Percentiles rank a stretch among this genome's conserved stretches.
Conservation (phyloP, 2,113 vertebrate genomes). For the Ancistrus triradiatus region DNA sequence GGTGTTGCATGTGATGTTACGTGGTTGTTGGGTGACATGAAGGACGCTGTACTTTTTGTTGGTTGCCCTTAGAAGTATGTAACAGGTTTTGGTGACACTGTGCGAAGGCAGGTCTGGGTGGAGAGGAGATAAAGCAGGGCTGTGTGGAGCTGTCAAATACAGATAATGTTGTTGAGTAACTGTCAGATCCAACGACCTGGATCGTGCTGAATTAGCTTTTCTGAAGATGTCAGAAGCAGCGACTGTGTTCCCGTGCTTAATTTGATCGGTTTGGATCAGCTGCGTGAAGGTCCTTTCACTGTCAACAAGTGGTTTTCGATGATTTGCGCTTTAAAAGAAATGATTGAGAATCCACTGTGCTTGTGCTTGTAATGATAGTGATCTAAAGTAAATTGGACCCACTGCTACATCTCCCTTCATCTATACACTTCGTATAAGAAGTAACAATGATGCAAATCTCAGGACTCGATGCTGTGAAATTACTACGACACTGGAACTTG, state of each 20-base stretch:
- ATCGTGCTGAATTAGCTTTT: background rate
- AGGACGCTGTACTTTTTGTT: too few relatives aligned
- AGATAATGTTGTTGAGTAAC: constrained; percentile 65
- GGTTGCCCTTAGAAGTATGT: too few relatives aligned
- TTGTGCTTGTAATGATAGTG: background rate
- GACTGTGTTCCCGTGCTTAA: background rate
- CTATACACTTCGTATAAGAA: background rate
- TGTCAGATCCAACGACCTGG: constrained; percentile 32
- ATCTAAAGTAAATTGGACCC: constrained; percentile 6
- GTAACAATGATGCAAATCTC: constrained; percentile 39
- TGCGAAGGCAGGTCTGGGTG: constrained; percentile 39
- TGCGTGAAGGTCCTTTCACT: too few relatives aligned
- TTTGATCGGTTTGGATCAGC: too few relatives aligned
- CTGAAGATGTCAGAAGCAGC: background rate
- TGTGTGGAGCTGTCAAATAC: constrained; percentile 50
- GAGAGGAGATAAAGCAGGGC: constrained; percentile 50
- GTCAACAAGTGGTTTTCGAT: background rate
- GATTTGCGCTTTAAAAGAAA: too few relatives aligned
- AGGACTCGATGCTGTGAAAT: constrained; percentile 37
- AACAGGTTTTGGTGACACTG: constrained; percentile 53
- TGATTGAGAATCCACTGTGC: background rate
- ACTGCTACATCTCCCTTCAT: constrained; percentile 2
- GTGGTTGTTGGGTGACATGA: background rate
- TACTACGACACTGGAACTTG: constrained; percentile 42
- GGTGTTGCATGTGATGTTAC: too few relatives aligned